These are phyloP conservation scores for Meteorus sp. DNA, from an alignment of 1,140 invertebrate species.

Conservation along the genomic window DNA sequence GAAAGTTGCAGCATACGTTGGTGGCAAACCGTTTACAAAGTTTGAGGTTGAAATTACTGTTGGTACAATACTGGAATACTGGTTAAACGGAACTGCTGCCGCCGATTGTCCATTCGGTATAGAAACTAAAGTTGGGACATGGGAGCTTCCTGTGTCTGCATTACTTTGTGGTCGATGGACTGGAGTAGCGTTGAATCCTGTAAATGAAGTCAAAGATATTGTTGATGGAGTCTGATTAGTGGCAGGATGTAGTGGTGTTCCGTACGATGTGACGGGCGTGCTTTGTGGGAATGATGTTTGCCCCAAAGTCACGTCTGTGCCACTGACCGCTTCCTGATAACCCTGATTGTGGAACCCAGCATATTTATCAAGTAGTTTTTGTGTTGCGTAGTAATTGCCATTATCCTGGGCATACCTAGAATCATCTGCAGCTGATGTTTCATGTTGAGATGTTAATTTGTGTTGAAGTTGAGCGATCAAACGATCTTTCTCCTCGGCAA, in stretches of 20 bases:
- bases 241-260: not conserved
- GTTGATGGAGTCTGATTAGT: conserved; percentile 23
- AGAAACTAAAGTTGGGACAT: conserved; percentile 9
- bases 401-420: conserved; percentile 40
- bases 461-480: conserved; percentile 48
- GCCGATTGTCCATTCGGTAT: not conserved
- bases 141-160: conserved; percentile 6
- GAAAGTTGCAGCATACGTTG: conserved; percentile 34
- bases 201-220: conserved; percentile 1
- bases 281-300: conserved; percentile 2
- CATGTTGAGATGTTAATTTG: conserved; percentile 37
- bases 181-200: not conserved
- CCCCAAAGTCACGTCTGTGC: not conserved
- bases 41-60: conserved; percentile 31
- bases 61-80: conserved; percentile 43
- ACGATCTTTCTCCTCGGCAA: conserved; percentile 49
- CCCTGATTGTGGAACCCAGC: not conserved
- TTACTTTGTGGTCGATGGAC: conserved; percentile 8
- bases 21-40: conserved; percentile 33
- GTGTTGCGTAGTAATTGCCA: conserved; percentile 32
- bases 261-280: not conserved
- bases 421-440: conserved; percentile 27
- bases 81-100: conserved; percentile 24
- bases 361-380: conserved; percentile 25
- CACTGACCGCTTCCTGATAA: not conserved